A percentile compares a stretch with the other conserved stretches of the same genome.
Evolutionary conservation across 2,888 invertebrate genomes (phyloP).

Genomic region (Drosophila stalkeri): DNA sequence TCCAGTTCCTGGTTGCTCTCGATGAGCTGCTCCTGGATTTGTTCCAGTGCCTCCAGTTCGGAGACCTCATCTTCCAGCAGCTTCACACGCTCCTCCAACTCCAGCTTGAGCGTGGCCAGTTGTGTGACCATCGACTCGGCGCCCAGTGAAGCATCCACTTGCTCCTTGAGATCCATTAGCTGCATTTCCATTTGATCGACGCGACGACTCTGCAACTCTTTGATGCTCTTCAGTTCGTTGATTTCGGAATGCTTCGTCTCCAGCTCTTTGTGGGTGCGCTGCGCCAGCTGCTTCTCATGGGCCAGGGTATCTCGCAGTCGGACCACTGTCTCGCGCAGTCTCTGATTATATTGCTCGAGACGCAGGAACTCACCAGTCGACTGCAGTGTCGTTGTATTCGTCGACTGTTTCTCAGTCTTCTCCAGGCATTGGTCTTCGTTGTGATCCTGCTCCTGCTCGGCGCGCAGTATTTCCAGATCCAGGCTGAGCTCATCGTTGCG

Average conservation of each 20-base stretch:
- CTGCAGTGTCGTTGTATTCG: constrained; percentile 81
- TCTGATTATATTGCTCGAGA: constrained; percentile 96
- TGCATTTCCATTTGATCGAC: constrained; percentile 93
- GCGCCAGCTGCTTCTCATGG: constrained; percentile 96
- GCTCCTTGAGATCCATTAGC: constrained; percentile 95
- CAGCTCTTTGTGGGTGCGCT: constrained; percentile 94
- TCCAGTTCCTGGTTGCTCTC: constrained; percentile 97
- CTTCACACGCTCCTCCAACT: constrained; percentile 95
- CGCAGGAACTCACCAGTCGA: constrained; percentile 88
- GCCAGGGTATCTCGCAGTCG: constrained; percentile 96
- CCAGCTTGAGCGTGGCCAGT: constrained; percentile 96
- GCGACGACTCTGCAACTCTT: constrained; percentile 93
- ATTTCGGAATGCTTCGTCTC: constrained; percentile 95
- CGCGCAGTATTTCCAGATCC: constrained; percentile 93
- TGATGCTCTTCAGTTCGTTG: constrained; percentile 92
- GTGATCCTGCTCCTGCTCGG: constrained; percentile 88
- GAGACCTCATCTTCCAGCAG: constrained; percentile 95
- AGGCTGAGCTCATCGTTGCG: constrained; percentile 95
- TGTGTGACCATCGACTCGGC: constrained; percentile 99
- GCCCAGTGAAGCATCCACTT: constrained; percentile 98
- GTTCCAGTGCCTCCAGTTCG: constrained; percentile 95
- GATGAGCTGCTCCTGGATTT: constrained; percentile 98
- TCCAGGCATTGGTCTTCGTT: constrained; percentile 27
- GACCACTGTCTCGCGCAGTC: constrained; percentile 96
- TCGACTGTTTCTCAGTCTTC: constrained; percentile 65